These are phyloP conservation scores for Drosophila limbata DNA, from an alignment of 2,888 invertebrate species.

Conservation along the genomic window DNA sequence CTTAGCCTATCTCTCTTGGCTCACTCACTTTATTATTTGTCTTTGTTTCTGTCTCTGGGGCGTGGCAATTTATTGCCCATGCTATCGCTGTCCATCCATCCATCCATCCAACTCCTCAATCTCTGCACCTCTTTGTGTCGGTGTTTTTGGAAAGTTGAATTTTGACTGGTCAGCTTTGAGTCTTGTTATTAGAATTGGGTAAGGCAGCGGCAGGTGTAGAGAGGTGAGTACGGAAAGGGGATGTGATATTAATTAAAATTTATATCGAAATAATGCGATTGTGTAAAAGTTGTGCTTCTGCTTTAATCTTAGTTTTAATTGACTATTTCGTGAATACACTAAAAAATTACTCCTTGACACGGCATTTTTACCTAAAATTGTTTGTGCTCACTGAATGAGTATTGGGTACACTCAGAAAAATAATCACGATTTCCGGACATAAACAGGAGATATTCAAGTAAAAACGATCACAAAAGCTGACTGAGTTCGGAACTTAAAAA, in stretches of 20 bases:
- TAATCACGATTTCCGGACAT: too few species aligned
- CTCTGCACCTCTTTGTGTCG: slow-evolving; percentile 38
- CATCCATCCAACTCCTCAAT: slow-evolving; percentile 40
- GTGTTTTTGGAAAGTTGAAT: slow-evolving; percentile 45
- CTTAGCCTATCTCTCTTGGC: not conserved
- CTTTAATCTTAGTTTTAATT: slow-evolving; percentile 16
- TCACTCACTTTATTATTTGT: slow-evolving; percentile 36
- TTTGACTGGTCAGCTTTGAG: slow-evolving; percentile 40
- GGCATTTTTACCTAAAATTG: not conserved
- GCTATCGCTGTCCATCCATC: slow-evolving; percentile 24
- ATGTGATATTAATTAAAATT: slow-evolving; percentile 35
- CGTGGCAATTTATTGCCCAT: slow-evolving; percentile 58
- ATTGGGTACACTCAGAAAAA: too few species aligned
- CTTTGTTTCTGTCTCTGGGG: slow-evolving; percentile 48
- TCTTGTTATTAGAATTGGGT: slow-evolving; percentile 5
- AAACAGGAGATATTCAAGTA: too few species aligned
- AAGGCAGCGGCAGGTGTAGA: not conserved
- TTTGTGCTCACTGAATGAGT: not conserved
- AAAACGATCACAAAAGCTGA: too few species aligned
- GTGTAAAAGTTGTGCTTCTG: slow-evolving; percentile 1
- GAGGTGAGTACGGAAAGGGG: not conserved
- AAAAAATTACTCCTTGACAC: not conserved
- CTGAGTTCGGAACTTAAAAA: too few species aligned
- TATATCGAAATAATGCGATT: slow-evolving; percentile 23
- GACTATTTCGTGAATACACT: not conserved